These are phyloP conservation scores for Scrobipalpa atriplicella DNA, from an alignment of 2,888 invertebrate genomes.

Conservation along the genomic window DNA sequence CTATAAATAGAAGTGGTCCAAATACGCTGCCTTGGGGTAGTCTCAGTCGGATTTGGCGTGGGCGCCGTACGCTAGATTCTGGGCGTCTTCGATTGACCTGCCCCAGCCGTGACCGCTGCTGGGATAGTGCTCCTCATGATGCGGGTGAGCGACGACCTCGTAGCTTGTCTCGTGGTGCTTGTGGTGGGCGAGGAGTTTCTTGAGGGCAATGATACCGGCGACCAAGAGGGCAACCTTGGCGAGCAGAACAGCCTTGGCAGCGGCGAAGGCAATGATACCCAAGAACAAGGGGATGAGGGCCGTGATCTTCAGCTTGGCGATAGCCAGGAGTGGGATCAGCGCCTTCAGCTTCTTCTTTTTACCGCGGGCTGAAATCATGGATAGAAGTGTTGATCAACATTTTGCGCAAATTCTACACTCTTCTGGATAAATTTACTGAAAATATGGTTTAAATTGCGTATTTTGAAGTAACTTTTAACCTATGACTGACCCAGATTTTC, in stretches of 20 bases:
- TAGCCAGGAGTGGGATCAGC: conserved; percentile 87
- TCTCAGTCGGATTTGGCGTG: conserved; percentile 73
- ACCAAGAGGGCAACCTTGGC: conserved; percentile 92
- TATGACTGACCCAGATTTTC: no score
- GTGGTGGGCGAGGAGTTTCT: conserved; percentile 87
- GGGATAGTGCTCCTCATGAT: conserved; percentile 82
- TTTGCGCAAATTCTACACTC: no score
- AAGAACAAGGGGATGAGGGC: conserved; percentile 90
- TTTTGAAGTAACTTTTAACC: no score
- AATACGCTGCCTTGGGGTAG: conserved; percentile 47
- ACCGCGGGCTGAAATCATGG: conserved; percentile 84
- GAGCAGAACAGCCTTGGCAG: conserved; percentile 92
- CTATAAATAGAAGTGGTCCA: conserved; percentile 44
- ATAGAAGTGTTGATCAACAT: not conserved
- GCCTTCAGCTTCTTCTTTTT: conserved; percentile 91
- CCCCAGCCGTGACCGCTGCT: conserved; percentile 87
- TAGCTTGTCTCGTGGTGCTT: conserved; percentile 88
- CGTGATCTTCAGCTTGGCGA: conserved; percentile 90
- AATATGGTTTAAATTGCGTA: no score
- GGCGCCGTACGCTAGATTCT: conserved; percentile 83
- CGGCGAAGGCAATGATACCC: conserved; percentile 88
- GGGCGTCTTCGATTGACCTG: conserved; percentile 74
- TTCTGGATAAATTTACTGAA: no score
- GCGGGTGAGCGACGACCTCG: conserved; percentile 89
- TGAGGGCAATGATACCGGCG: conserved; percentile 86